Base-by-base conservation (phyloP, 2,113 vertebrate genomes). In the Sinocyclocheilus anophthalmus region DNA sequence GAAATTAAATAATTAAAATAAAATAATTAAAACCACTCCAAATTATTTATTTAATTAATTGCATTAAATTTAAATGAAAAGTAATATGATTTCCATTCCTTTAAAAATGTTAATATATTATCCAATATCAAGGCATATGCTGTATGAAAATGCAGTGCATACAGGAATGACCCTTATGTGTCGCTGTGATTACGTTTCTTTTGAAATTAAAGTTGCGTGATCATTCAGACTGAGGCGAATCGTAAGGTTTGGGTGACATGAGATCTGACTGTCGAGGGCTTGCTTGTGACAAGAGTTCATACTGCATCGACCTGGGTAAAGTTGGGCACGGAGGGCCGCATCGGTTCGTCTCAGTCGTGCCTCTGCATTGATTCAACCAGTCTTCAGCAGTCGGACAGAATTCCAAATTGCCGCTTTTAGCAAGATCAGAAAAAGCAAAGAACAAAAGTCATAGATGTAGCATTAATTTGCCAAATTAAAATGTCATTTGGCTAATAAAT, bases 401-500 rank as follows among this genome's bases (percentile, higher is more conserved):
- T 55, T 80, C 59, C 61, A 76, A 77, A 83, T 84, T 3, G 14
- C 22, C 57, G 42, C 42, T 83, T 85, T 67, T 61, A 73, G 33
- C 24, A 30, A 42, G 77, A 72, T 24, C 30, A 55, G 4, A 30
- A 20, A 42, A 78, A 30, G 37, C 63, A 55, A 67, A 22, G 57
- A 53, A 82, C 45, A 50, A 67, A 72, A 16, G 69, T 59, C 33
- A 72, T 72, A 9, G 33, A 61, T 80, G 77, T 80, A 63, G 57
- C 57, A 5, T 83, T 77, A 37, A 81, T 73, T 84, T 73, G 24
- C 22, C 75, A 53, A 70, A 67, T 76, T 77, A 30, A 76, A 85
- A 88, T 73, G 80, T 30, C 61, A 83, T 77, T 83, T 39, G 57
- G 80, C 53, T 14, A 59, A 72, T 78, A 55, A 2, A 76, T 61